These are phyloP conservation scores for Ranitomeya imitator DNA, from an alignment of 2,113 vertebrate genomes.

Conservation along the genomic window DNA sequence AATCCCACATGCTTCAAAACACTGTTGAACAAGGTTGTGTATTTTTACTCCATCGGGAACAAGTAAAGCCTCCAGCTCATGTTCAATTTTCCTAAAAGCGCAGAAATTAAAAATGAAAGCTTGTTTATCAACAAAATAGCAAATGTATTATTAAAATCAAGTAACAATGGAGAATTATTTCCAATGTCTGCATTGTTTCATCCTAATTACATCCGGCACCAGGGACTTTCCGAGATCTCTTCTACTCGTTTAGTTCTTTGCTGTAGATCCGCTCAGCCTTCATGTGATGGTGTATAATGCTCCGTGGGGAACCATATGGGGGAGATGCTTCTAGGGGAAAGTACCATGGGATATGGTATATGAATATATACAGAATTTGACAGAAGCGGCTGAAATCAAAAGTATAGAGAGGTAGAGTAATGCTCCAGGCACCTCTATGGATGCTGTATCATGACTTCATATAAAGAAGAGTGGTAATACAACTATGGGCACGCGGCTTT, in stretches of 20 bases:
- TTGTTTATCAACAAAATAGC: background rate
- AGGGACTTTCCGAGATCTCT: background rate
- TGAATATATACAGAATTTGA: too few relatives aligned
- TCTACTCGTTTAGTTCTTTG: background rate
- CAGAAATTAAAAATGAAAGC: background rate
- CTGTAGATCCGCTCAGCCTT: background rate
- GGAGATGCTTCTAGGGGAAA: background rate
- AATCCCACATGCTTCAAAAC: slow-evolving; percentile 35
- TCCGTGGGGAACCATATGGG: background rate
- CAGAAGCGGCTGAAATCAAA: too few relatives aligned
- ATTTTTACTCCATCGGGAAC: slow-evolving; percentile 46
- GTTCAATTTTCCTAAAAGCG: slow-evolving; percentile 42
- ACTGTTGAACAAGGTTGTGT: slow-evolving; percentile 48
- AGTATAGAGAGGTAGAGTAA: too few relatives aligned
- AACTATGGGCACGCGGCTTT: too few relatives aligned
- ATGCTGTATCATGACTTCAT: too few relatives aligned
- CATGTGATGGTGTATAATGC: background rate
- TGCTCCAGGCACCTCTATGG: too few relatives aligned
- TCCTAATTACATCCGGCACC: background rate
- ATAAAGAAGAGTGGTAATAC: too few relatives aligned
- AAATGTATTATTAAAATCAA: background rate
- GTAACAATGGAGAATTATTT: background rate
- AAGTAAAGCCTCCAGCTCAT: slow-evolving; percentile 21
- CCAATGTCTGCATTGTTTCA: background rate
- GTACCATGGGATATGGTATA: background rate